Base-by-base conservation (phyloP, 1,140 invertebrate genomes). In the Drosophila jambulina region DNA sequence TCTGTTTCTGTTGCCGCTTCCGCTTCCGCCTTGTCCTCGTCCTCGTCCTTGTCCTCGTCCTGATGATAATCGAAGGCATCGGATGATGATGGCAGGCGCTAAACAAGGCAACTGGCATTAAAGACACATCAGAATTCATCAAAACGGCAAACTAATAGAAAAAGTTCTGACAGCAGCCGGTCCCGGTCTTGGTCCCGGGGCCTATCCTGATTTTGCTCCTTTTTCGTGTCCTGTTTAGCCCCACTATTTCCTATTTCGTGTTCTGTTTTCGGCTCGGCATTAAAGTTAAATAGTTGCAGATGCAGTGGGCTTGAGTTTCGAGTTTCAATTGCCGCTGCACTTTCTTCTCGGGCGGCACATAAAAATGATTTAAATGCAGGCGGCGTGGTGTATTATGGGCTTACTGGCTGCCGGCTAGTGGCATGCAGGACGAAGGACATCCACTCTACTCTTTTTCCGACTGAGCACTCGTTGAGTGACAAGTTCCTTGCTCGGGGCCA, bases 51-150 rank as follows among this genome's bases (percentile, higher is more conserved):
- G 27, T 51, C n/a, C 53, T 60, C 61, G 19, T 43, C 40, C 53
- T 72, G 67, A 81, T 86, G 79, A 84, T 78, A 78, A 74, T 81
- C 82, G 70, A 64, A 42, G 53, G 56, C 43, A 53, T 40, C 19
- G 23, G 38, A 32, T 42, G 7, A 38, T 43, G 46, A 45, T 38
- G 43, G 36, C 21, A 42, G 65, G 45, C 43, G 57, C 53, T 64
- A 45, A 46, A 62, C 61, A 78, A 62, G 51, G 60, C 13, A 87
- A 87, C 58, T 83, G 77, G 78, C 74, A 87, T 87, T 78, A 87
- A 87, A 87, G 83, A 90, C 77, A 61, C 83, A 87, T 87, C 83
- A 87, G 83, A 84, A 87, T 88, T 78, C 82, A 84, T 87, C 85
- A 88, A 56, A 80, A 64, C 79, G 70, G 49, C 61, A 17, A 75